These are phyloP conservation scores for Podiceps cristatus DNA, from an alignment of 2,113 vertebrate species.

Conservation along the genomic window DNA sequence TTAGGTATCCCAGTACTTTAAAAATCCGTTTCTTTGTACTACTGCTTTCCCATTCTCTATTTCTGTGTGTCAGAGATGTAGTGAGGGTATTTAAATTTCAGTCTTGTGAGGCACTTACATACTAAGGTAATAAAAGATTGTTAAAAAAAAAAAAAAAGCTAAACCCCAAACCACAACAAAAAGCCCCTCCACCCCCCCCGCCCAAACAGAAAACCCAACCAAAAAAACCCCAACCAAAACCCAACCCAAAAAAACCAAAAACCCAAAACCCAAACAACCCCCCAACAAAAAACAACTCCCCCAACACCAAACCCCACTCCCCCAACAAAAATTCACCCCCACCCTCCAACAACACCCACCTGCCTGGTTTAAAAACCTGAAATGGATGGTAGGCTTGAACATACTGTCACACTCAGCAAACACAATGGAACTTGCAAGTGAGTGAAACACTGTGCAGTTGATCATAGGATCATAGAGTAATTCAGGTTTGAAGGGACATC, in stretches of 20 bases:
- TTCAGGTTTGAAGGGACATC: neutral
- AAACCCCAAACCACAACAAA: neutral
- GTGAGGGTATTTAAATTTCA: neutral
- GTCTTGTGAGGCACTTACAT: neutral
- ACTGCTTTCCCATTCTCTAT: neutral
- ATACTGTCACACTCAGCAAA: neutral
- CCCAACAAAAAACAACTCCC: neutral
- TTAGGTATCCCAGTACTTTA: neutral
- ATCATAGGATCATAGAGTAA: neutral
- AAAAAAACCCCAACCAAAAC: too few species aligned
- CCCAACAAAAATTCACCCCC: too few species aligned
- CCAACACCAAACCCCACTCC: neutral
- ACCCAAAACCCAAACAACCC: neutral
- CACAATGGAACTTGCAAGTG: neutral
- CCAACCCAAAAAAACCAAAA: too few species aligned
- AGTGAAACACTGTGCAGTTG: neutral
- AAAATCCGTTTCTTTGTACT: neutral
- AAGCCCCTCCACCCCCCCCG: too few species aligned
- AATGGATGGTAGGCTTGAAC: neutral
- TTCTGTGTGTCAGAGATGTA: neutral
- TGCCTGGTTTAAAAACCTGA: neutral
- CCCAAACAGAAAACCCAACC: neutral
- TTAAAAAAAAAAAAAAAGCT: neutral
- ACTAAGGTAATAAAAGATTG: neutral
- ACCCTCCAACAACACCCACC: neutral